These are phyloP conservation scores for Xiphophorus maculatus DNA, from an alignment of 2,113 vertebrate species.

Conservation along the genomic window DNA sequence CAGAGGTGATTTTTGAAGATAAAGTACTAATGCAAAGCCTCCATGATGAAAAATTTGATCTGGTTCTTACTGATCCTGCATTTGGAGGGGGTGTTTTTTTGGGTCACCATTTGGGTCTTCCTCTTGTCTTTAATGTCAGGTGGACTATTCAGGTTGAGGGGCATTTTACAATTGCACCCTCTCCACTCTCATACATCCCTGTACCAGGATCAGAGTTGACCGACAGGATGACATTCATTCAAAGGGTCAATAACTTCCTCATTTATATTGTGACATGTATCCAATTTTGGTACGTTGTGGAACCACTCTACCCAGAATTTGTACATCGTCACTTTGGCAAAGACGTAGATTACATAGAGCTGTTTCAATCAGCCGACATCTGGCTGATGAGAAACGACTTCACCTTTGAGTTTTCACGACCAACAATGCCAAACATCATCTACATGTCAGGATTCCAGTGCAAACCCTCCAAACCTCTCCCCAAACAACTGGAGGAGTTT, in stretches of 20 bases:
- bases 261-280: slow-evolving; percentile 23
- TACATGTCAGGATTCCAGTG: slow-evolving; percentile 76
- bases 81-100: slow-evolving; percentile 46
- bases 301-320: slow-evolving; percentile 45
- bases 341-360: slow-evolving; percentile 65
- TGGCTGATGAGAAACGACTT: slow-evolving; percentile 76
- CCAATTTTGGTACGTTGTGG: slow-evolving; percentile 29
- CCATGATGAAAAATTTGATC: slow-evolving; percentile 45
- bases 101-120: slow-evolving; percentile 52
- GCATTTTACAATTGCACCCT: slow-evolving; percentile 46
- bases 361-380: slow-evolving; percentile 70
- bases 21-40: slow-evolving; percentile 50
- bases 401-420: slow-evolving; percentile 69
- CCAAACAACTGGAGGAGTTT: slow-evolving; percentile 63
- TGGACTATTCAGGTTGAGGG: slow-evolving; percentile 64
- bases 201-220: slow-evolving; percentile 36
- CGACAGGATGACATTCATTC: slow-evolving; percentile 62
- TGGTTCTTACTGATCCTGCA: slow-evolving; percentile 58
- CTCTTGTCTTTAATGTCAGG: slow-evolving; percentile 65
- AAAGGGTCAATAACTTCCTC: slow-evolving; percentile 50
- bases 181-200: slow-evolving; percentile 61
- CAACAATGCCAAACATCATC: slow-evolving; percentile 71
- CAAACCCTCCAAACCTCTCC: slow-evolving; percentile 66
- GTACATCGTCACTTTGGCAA: slow-evolving; percentile 58
- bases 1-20: slow-evolving; percentile 35